A percentile compares a stretch with the other conserved stretches of the same genome.
These are phyloP conservation scores for Ctena decussata DNA, from an alignment of 2,888 invertebrate genomes.

Conservation along the genomic window DNA sequence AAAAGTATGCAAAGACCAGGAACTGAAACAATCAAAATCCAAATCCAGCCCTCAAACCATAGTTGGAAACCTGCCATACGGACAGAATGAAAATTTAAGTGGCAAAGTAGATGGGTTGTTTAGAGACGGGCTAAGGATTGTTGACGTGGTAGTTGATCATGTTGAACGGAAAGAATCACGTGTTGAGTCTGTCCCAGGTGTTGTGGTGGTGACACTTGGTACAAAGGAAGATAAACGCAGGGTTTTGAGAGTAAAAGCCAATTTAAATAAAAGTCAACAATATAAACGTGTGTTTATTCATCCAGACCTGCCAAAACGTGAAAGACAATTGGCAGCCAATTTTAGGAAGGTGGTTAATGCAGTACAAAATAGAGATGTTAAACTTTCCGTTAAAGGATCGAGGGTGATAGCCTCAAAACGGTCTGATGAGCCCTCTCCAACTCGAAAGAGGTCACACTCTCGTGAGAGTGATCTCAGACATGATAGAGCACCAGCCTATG, in stretches of 20 bases:
- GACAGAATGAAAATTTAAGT: neutral
- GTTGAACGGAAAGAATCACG: neutral
- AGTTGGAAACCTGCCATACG: neutral
- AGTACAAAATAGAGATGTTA: neutral
- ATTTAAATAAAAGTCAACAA: neutral
- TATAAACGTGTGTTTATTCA: neutral
- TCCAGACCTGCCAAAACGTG: conserved; percentile 6
- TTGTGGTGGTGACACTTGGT: neutral
- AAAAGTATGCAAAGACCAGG: no score
- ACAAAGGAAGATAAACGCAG: neutral
- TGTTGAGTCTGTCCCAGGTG: neutral
- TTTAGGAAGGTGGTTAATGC: neutral
- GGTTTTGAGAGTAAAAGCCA: neutral
- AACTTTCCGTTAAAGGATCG: neutral
- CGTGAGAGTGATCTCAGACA: neutral
- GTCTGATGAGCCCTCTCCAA: neutral
- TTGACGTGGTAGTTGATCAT: neutral
- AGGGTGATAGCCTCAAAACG: neutral
- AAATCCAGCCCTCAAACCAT: no score
- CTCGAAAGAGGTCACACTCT: neutral
- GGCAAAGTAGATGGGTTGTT: neutral
- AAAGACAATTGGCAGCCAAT: neutral
- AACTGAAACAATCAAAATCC: no score
- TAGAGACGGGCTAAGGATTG: neutral
- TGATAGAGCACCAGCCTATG: neutral